Percentiles rank a stretch among this genome's conserved stretches.
These are phyloP conservation scores for Anoplophora glabripennis DNA, from an alignment of 1,140 invertebrate genomes.

Conservation along the genomic window DNA sequence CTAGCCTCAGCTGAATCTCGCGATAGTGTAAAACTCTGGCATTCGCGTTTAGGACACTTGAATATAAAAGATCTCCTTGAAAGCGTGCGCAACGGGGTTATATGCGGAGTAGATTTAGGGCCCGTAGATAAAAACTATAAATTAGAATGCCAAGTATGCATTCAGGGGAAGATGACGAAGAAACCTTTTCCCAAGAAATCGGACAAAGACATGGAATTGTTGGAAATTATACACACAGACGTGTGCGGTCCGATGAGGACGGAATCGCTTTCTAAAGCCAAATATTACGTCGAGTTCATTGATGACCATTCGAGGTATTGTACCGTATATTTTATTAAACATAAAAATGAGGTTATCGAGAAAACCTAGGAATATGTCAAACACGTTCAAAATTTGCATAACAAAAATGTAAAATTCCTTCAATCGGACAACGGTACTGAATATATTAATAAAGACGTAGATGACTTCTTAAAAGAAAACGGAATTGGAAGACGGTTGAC, in stretches of 20 bases:
- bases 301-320: neutral
- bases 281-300: no score
- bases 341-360: conserved; percentile 7
- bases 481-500: neutral
- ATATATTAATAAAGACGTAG: neutral
- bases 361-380: conserved; percentile 3
- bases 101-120: no score
- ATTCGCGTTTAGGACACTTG: no score
- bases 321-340: conserved; percentile 1
- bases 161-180: neutral
- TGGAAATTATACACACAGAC: neutral
- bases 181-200: conserved; percentile 1
- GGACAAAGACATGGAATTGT: neutral
- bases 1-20: no score
- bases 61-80: no score
- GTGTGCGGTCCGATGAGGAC: neutral
- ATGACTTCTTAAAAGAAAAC: neutral
- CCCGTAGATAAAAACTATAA: no score
- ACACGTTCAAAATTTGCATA: neutral
- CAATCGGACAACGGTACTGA: conserved; percentile 10
- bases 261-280: neutral
- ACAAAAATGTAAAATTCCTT: conserved; percentile 2
- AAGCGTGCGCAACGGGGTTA: no score
- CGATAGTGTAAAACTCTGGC: no score
- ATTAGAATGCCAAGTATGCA: no score